These are phyloP conservation scores for Scaptomyza caliginosa DNA, from an alignment of 2,888 invertebrate species.

Conservation along the genomic window DNA sequence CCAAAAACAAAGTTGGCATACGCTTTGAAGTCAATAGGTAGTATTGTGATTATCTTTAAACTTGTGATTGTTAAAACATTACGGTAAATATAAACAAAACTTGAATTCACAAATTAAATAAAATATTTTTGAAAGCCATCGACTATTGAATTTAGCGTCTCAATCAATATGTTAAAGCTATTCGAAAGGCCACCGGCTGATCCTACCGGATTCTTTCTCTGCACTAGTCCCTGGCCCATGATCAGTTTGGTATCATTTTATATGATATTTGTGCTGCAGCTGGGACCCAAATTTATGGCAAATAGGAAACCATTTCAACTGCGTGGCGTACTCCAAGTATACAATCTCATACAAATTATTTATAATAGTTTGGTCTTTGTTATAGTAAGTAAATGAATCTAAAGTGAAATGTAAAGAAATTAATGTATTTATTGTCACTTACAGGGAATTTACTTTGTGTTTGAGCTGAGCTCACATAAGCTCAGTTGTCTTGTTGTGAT, in stretches of 20 bases:
- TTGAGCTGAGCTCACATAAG: background rate
- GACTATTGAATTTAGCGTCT: background rate
- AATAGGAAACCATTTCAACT: constrained; percentile 41
- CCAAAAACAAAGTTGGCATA: background rate
- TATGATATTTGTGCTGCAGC: constrained; percentile 46
- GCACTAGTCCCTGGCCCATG: constrained; percentile 37
- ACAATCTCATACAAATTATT: constrained; percentile 45
- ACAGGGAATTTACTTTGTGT: constrained; percentile 27
- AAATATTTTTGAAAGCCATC: background rate
- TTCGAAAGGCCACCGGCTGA: constrained; percentile 29
- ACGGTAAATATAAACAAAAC: background rate
- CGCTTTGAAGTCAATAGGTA: background rate
- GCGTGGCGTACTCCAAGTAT: constrained; percentile 24
- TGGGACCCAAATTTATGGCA: constrained; percentile 44
- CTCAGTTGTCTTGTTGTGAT: constrained; percentile 20
- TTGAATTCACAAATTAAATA: background rate
- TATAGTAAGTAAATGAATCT: constrained; percentile 26
- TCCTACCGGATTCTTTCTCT: constrained; percentile 35
- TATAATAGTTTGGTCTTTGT: constrained; percentile 35
- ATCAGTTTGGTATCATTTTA: constrained; percentile 26
- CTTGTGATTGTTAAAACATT: background rate
- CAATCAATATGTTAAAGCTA: constrained; percentile 27
- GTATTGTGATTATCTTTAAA: no score
- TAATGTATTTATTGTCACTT: background rate
- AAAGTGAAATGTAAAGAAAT: background rate